These are phyloP conservation scores for Oscheius myriophilus DNA, from an alignment of 2,888 invertebrate genomes.

Conservation along the genomic window DNA sequence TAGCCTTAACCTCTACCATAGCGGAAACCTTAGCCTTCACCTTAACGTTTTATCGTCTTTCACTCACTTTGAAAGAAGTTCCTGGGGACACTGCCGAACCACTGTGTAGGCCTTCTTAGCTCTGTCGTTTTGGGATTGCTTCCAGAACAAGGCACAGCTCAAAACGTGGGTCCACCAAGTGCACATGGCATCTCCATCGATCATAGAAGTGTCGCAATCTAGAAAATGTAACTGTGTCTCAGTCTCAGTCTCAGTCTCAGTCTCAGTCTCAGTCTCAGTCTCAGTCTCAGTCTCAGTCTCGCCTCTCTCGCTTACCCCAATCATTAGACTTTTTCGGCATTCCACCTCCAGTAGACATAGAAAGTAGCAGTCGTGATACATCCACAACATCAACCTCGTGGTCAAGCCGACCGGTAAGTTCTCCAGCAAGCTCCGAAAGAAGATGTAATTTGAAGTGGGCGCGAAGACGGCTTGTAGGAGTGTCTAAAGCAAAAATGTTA, in stretches of 20 bases:
- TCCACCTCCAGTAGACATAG: constrained; percentile 51
- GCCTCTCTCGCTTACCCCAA: constrained; percentile 17
- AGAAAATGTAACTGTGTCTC: neutral
- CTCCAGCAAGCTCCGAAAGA: constrained; percentile 53
- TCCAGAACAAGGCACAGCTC: constrained; percentile 62
- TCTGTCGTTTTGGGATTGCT: constrained; percentile 49
- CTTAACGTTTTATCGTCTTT: no score
- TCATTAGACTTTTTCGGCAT: constrained; percentile 28
- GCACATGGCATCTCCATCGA: constrained; percentile 62
- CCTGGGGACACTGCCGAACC: constrained; percentile 60
- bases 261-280: neutral
- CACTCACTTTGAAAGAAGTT: constrained; percentile 59
- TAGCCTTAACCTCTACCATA: no score
- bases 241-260: neutral
- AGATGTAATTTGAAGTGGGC: constrained; percentile 63
- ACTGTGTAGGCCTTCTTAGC: constrained; percentile 66
- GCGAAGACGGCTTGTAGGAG: constrained; percentile 58
- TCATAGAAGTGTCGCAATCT: constrained; percentile 28
- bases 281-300: neutral
- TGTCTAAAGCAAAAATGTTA: constrained; percentile 41
- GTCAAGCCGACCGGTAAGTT: constrained; percentile 45
- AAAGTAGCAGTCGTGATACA: constrained; percentile 60
- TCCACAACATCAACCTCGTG: constrained; percentile 54
- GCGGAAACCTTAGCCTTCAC: no score
- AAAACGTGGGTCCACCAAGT: constrained; percentile 70